phyloP scores from a whole-genome alignment of 2,113 vertebrate genomes.

The Xyliphius kryptos region DNA sequence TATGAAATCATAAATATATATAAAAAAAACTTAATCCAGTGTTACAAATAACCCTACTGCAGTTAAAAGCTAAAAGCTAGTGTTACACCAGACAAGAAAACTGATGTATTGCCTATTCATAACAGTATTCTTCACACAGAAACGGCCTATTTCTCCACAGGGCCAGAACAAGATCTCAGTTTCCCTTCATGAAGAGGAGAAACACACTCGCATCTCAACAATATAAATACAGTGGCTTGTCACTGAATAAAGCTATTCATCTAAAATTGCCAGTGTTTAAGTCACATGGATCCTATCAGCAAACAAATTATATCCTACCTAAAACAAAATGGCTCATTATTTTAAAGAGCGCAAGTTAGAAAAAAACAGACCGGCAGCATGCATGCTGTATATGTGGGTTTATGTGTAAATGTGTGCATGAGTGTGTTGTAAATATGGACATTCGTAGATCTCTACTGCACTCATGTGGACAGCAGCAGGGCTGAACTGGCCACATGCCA shows the following conservation, averaged over 20 bases:
- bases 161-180: conserved; percentile 32
- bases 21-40: conserved; percentile 55
- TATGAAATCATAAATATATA: conserved; percentile 72
- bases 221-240: conserved; percentile 39
- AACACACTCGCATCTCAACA: conserved; percentile 33
- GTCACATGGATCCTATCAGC: conserved; percentile 50
- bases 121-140: conserved; percentile 35
- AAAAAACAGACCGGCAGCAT: conserved; percentile 45
- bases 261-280: conserved; percentile 48
- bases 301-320: conserved; percentile 49
- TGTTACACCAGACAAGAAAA: conserved; percentile 55
- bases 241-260: conserved; percentile 50
- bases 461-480: no score
- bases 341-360: conserved; percentile 44
- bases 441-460: no score
- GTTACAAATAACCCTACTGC: conserved; percentile 63
- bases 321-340: conserved; percentile 45
- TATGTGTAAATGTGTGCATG: conserved; percentile 18
- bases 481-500: conserved; percentile 19
- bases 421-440: no score
- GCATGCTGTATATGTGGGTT: conserved; percentile 35
- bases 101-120: conserved; percentile 48
- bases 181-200: conserved; percentile 40
- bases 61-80: conserved; percentile 57
- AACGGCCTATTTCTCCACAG: conserved; percentile 19